Evolutionary conservation across 2,797 vertebrate species (phyloP).

Genomic region (Phrynocephalus forsythii): DNA sequence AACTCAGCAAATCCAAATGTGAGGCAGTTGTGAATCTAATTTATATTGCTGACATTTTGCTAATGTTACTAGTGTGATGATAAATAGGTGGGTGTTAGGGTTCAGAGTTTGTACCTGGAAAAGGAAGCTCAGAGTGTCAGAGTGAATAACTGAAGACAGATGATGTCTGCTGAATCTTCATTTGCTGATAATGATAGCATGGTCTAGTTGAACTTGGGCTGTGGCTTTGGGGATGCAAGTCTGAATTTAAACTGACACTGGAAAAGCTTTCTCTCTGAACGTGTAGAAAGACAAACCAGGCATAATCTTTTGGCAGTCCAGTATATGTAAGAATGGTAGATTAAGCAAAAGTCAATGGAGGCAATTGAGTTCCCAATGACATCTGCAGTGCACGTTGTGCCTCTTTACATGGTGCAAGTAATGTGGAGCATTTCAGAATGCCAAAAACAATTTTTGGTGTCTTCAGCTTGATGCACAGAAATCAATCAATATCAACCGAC

Average conservation of each 20-base stretch:
- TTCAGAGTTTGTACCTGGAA: neutral
- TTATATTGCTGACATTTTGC: neutral
- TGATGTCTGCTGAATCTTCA: neutral
- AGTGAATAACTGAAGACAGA: neutral
- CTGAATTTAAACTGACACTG: neutral
- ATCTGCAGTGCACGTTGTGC: neutral
- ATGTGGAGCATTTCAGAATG: too few species aligned
- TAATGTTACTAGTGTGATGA: slow-evolving; percentile 1
- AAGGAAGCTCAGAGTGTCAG: neutral
- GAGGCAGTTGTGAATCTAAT: neutral
- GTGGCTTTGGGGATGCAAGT: neutral
- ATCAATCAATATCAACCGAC: too few species aligned
- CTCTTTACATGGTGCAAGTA: too few species aligned
- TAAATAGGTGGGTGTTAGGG: neutral
- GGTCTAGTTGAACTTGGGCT: neutral
- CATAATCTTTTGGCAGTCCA: neutral
- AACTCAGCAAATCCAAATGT: slow-evolving; percentile 7
- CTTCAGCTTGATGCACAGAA: too few species aligned
- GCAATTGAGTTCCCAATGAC: neutral
- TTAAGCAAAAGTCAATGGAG: neutral
- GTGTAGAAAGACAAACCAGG: too few species aligned
- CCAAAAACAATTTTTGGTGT: too few species aligned
- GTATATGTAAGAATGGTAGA: neutral
- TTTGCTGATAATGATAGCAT: neutral
- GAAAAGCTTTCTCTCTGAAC: neutral